These are phyloP conservation scores for Kuschelorhynchus macadamiae DNA, from an alignment of 2,888 invertebrate genomes.

Conservation along the genomic window DNA sequence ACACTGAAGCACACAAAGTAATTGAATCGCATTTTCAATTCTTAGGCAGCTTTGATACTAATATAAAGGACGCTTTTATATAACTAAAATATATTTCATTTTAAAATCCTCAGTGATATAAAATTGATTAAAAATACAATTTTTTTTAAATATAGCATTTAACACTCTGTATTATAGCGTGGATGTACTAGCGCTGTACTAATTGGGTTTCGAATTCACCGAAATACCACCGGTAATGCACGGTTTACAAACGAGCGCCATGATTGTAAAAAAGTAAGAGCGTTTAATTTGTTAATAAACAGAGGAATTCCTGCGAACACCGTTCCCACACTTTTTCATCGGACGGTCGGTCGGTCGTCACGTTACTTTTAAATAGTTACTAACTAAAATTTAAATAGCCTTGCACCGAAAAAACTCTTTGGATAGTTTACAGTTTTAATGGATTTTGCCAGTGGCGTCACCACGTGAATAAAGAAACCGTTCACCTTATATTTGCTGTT, in stretches of 20 bases:
- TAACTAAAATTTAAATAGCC: constrained; percentile 22
- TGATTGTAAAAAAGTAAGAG: constrained; percentile 2
- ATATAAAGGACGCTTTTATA: too few species aligned
- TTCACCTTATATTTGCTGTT: not conserved
- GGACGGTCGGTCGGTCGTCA: not conserved
- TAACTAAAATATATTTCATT: too few species aligned
- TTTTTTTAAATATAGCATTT: too few species aligned
- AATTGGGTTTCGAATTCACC: too few species aligned
- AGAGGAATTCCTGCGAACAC: constrained; percentile 10
- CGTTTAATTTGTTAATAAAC: constrained; percentile 23
- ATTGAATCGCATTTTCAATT: too few species aligned
- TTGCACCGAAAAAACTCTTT: constrained; percentile 18
- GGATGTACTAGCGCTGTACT: too few species aligned
- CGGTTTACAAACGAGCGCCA: not conserved
- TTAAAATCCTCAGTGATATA: too few species aligned
- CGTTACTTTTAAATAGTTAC: constrained; percentile 21
- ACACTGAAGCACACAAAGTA: too few species aligned
- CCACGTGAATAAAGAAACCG: not conserved
- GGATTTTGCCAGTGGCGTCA: constrained; percentile 15
- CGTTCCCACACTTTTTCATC: constrained; percentile 8
- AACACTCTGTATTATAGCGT: too few species aligned
- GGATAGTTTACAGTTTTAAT: constrained; percentile 21
- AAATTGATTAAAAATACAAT: too few species aligned
- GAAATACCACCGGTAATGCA: too few species aligned
- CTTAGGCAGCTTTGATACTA: too few species aligned